Conservation (phyloP, 1,140 invertebrate genomes). For the Halictus rubicundus region DNA sequence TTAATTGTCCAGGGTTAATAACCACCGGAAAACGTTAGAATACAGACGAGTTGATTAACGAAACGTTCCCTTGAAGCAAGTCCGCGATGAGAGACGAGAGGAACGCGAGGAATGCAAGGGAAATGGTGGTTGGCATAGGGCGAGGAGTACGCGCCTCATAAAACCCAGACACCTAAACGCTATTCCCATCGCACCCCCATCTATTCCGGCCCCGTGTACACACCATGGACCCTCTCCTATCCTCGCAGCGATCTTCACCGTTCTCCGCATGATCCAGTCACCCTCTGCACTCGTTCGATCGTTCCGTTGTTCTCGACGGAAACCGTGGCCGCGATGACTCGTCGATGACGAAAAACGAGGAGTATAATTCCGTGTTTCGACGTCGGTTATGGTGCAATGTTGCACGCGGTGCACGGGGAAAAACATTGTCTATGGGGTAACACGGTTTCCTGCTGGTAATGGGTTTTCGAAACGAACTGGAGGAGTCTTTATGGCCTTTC, state of each 20-base stretch:
- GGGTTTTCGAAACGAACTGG: not conserved
- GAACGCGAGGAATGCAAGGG: constrained; percentile 25
- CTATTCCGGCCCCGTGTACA: not conserved
- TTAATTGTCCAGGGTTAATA: too few species aligned
- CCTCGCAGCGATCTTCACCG: not conserved
- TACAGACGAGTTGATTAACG: not conserved
- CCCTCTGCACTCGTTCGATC: constrained; percentile 5
- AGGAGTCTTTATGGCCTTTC: too few species aligned
- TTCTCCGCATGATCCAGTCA: too few species aligned
- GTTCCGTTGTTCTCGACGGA: not conserved
- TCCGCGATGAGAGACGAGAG: constrained; percentile 3
- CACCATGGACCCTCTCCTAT: not conserved
- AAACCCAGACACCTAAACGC: constrained; percentile 60
- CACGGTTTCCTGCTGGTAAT: not conserved
- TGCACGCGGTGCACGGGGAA: too few species aligned
- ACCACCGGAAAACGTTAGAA: not conserved
- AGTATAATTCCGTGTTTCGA: constrained; percentile 36
- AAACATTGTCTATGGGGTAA: too few species aligned
- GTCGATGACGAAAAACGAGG: not conserved
- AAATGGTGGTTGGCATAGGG: not conserved
- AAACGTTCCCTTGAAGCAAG: not conserved
- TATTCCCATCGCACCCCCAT: constrained; percentile 4
- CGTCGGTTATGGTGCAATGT: too few species aligned
- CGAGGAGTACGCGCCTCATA: constrained; percentile 54
- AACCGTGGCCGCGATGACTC: not conserved